Conservation (phyloP, 2,888 invertebrate genomes). For the Clusia tigrina region DNA sequence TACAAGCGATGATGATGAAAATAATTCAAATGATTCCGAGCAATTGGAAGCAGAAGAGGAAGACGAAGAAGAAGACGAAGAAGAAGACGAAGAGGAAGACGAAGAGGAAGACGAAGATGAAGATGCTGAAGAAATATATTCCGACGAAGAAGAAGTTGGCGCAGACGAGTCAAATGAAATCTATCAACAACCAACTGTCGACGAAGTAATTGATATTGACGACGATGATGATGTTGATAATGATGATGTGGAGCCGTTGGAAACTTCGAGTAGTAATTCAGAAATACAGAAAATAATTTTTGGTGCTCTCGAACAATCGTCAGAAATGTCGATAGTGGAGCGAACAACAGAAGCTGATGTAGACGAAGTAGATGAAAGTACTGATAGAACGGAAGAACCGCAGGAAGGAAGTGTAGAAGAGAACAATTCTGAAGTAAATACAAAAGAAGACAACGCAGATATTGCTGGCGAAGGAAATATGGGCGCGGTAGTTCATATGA, state of each 20-base stretch:
- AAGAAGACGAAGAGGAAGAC: conserved; percentile 18
- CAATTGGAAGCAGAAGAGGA: background rate
- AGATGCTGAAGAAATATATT: conserved; percentile 20
- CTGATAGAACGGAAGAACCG: background rate
- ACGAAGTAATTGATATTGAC: conserved; percentile 33
- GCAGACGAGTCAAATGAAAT: background rate
- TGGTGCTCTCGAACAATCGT: too few species aligned
- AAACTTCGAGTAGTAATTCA: conserved; percentile 20
- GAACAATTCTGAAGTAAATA: conserved; percentile 3
- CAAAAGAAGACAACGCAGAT: conserved; percentile 4
- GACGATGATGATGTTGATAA: conserved; percentile 16
- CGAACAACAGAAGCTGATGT: too few species aligned
- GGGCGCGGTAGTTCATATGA: too few species aligned
- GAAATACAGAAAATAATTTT: too few species aligned
- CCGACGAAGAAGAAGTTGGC: background rate
- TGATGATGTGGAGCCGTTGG: conserved; percentile 22
- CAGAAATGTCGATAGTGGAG: too few species aligned
- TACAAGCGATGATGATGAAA: background rate
- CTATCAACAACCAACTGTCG: background rate
- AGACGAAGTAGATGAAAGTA: too few species aligned
- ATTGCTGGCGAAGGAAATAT: too few species aligned
- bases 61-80: background rate
- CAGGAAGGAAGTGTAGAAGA: conserved; percentile 7
- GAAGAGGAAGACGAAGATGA: conserved; percentile 21
- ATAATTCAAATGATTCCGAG: background rate